Base-by-base conservation (phyloP, 2,888 invertebrate genomes). In the Cosmopolites sordidus region DNA sequence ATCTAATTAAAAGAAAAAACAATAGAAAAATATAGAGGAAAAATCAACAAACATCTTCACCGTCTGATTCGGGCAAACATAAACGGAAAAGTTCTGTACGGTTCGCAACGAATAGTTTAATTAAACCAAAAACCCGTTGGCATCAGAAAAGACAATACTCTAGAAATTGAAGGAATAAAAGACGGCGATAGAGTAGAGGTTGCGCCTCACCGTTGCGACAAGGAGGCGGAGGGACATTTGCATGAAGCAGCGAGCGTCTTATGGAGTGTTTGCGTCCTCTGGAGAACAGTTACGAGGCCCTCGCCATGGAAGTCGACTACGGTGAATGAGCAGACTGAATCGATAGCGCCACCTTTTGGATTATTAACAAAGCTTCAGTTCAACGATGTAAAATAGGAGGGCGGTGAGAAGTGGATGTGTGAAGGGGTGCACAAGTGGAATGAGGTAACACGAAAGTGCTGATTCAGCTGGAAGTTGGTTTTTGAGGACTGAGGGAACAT, bases 291-390 rank as follows among this genome's bases (percentile, higher is more conserved):
- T 56, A 55, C 39, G 43, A 50, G 50, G 47, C 45, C 51, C 47
- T 44, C 47, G 9, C 27, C n/a, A n/a, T n/a, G n/a, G n/a, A n/a
- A n/a, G 27, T 2, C 12, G 33, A 6, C 33, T 33, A 33, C 33
- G 12, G 33, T 11, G 46, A 50, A 44, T 41, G 44, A 33, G 41
- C 16, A 30, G 41, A 46, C n/a, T n/a, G 51, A 50, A 55, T 55
- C 55, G 50, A 51, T 55, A 55, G 43, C 55, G 55, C 51, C 55
- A 55, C 55, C 51, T 55, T 55, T 55, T 51, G 55, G 51, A 55
- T 55, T 55, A 55, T 51, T 51, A 55, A 55, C 50, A 4, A n/a
- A 22, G 22, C 22, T 22, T 22, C 33, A 33, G 11, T 11, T 33
- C n/a, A 12, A 33, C n/a, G 33, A 33, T 5, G 12, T 33, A 33